Evolutionary conservation across 2,888 invertebrate species (phyloP).

Genomic region (Drosophila buzzatii): DNA sequence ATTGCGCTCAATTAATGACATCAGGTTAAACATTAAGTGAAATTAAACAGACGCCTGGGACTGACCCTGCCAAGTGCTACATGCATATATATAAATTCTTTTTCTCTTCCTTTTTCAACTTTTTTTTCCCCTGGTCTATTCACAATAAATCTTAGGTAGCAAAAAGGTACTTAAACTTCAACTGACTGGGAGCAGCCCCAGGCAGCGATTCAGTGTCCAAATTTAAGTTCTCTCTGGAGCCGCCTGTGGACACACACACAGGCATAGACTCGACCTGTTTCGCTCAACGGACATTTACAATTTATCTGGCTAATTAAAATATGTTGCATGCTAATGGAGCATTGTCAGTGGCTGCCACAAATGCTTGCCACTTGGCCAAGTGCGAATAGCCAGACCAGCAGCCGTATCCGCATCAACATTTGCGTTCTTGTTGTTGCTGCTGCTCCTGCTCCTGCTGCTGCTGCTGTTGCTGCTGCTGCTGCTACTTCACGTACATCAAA

Average conservation of each 20-base stretch:
- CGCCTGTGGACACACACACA: slow-evolving; percentile 22
- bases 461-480: slow-evolving; percentile 17
- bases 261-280: slow-evolving; percentile 10
- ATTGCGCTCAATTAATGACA: slow-evolving; percentile 79
- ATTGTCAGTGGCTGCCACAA: slow-evolving; percentile 63
- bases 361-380: slow-evolving; percentile 34
- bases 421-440: not conserved
- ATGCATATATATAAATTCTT: slow-evolving; percentile 4
- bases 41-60: slow-evolving; percentile 75
- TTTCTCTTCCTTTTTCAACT: slow-evolving; percentile 6
- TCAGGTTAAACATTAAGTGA: slow-evolving; percentile 79
- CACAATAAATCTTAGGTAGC: slow-evolving; percentile 57
- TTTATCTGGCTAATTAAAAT: slow-evolving; percentile 82
- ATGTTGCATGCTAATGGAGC: slow-evolving; percentile 80
- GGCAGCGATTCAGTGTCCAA: slow-evolving; percentile 8
- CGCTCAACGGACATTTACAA: slow-evolving; percentile 59
- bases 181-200: slow-evolving; percentile 29
- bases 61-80: slow-evolving; percentile 3
- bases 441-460: slow-evolving; percentile 1
- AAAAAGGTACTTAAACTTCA: slow-evolving; percentile 51
- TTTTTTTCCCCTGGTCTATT: slow-evolving; percentile 10
- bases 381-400: slow-evolving; percentile 29
- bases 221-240: slow-evolving; percentile 21
- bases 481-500: slow-evolving; percentile 53
- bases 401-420: slow-evolving; percentile 35